phyloP scores from a whole-genome alignment of 2,113 vertebrate genomes.

The Festucalex cinctus region DNA sequence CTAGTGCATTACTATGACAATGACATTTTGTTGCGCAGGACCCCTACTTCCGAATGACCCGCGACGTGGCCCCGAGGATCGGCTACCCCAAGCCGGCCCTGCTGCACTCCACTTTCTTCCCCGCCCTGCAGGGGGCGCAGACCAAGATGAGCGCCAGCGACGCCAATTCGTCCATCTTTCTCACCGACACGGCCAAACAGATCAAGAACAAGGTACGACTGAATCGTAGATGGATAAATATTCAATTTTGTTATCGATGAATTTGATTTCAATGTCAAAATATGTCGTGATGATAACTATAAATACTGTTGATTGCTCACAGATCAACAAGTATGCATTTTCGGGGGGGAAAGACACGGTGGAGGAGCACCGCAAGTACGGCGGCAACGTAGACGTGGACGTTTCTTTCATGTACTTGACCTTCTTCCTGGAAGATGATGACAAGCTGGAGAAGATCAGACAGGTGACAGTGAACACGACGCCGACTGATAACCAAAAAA shows the following conservation, averaged over 20 bases:
- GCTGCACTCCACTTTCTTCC: constrained; percentile 94
- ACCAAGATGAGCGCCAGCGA: constrained; percentile 99
- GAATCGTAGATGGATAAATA: too few species aligned
- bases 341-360: constrained; percentile 93
- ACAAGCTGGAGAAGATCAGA: constrained; percentile 86
- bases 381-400: constrained; percentile 90
- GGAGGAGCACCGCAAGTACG: constrained; percentile 88
- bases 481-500: neutral
- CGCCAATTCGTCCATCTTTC: constrained; percentile 93
- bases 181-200: constrained; percentile 92
- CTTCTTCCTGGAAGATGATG: constrained; percentile 96
- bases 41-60: constrained; percentile 97
- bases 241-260: neutral
- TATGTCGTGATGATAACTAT: too few species aligned
- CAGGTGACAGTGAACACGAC: constrained; percentile 71
- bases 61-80: constrained; percentile 92
- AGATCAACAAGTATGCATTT: constrained; percentile 97
- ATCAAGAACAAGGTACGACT: constrained; percentile 90
- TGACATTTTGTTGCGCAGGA: constrained; percentile 72
- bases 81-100: constrained; percentile 89
- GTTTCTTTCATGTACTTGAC: constrained; percentile 97
- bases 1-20: neutral
- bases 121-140: constrained; percentile 94
- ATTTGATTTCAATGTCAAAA: too few species aligned
- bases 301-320: constrained; percentile 4